phyloP scores from a whole-genome alignment of 2,113 vertebrate genomes.

The Bombycilla garrulus region DNA sequence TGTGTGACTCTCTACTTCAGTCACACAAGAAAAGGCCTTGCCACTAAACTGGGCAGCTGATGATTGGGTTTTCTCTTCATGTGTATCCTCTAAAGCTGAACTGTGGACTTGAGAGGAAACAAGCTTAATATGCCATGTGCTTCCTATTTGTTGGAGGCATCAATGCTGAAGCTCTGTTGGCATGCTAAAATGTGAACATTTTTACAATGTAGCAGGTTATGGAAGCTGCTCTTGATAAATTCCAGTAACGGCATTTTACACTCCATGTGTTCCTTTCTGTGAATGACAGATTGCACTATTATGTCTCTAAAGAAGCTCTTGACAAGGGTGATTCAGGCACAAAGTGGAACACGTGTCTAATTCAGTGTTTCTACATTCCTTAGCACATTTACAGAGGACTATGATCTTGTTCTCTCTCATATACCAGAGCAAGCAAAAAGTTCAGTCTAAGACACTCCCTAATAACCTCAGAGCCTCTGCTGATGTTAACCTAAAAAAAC shows the following conservation, averaged over 20 bases:
- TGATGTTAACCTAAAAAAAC: background rate
- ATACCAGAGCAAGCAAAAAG: background rate
- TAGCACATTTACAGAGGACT: background rate
- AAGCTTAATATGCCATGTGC: slow-evolving; percentile 49
- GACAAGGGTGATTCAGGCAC: slow-evolving; percentile 1
- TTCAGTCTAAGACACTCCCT: background rate
- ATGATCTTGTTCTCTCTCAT: background rate
- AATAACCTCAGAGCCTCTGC: background rate
- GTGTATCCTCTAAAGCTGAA: background rate
- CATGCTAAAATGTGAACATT: slow-evolving; percentile 40
- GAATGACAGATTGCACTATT: slow-evolving; percentile 38
- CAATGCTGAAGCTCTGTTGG: background rate
- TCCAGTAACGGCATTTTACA: slow-evolving; percentile 19
- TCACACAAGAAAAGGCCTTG: background rate
- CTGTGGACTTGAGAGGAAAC: background rate
- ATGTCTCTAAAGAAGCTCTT: slow-evolving; percentile 32
- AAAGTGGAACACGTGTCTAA: background rate
- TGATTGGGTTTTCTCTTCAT: background rate
- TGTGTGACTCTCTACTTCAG: background rate
- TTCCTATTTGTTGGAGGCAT: slow-evolving; percentile 56
- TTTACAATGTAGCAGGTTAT: slow-evolving; percentile 54
- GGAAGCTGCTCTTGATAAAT: slow-evolving; percentile 59
- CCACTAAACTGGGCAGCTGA: background rate
- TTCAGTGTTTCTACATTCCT: background rate
- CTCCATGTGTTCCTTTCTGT: slow-evolving; percentile 38